Base-by-base conservation (phyloP, 2,888 invertebrate species). In the Panzeria rudis region DNA sequence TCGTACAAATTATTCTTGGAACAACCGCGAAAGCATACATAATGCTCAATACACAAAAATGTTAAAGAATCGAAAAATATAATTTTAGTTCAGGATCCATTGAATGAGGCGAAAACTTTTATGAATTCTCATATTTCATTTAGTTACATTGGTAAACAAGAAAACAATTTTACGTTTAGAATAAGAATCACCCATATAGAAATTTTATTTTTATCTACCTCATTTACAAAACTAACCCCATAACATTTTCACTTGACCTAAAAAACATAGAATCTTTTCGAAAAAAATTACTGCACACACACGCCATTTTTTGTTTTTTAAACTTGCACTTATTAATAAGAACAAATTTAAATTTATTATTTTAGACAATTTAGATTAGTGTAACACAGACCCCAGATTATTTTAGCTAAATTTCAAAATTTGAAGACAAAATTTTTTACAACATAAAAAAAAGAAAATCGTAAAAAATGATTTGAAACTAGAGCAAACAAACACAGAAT, bases 381-480 rank as follows among this genome's bases (percentile, higher is more conserved):
- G 47, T 71, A 17, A 82, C 71, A 59, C 29, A 64, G 17, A 54
- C 59, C 85, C 85, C 81, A 82, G 81, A 81, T 81, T 62, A 23
- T 69, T 75, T 85, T 29, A 71, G 85, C 78, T 82, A 78, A 85
- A 85, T 82, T 77, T 75, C 17, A 75, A 85, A 81, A 69, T 69
- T 77, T 80, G 47, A 59, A 76, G 6, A 44, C 2, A 50, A 25
- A 41, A 35, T 47, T 56, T 52, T 54, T 54, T 32, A 52, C 23
- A 15, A 13, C 13, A 35, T 17, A 8, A 41, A 59, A 29, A 68
- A 23, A 29, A 56, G 6, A 32, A 25, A 56, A n/a, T 47, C 15
- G 17, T 56, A 72, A 73, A 64, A 80, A 80, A 73, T 66, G 13
- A 54, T 23, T 73, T n/a, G 20, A 66, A 80, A 80, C 47, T 73